Evolutionary conservation across 2,797 vertebrate genomes (phyloP).

Genomic region (Valencia hispanica): DNA sequence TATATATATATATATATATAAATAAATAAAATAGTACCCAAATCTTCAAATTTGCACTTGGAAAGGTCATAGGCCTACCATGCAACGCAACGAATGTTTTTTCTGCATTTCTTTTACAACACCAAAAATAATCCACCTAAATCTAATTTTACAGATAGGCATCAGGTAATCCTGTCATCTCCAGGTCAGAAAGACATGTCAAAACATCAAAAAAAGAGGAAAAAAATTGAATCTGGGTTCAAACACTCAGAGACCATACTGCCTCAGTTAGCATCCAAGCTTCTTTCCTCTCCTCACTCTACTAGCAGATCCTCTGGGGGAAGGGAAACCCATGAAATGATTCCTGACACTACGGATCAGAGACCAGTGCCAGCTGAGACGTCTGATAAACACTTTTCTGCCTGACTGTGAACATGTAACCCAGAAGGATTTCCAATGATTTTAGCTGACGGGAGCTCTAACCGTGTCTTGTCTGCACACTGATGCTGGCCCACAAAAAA

Average conservation of each 20-base stretch:
- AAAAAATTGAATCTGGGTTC: conserved; percentile 3
- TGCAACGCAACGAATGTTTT: conserved; percentile 3
- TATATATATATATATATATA: no score
- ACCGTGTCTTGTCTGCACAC: conserved; percentile 49
- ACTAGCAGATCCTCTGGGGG: conserved; percentile 41
- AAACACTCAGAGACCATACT: neutral
- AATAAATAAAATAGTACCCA: conserved; percentile 1
- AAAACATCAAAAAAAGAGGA: conserved; percentile 16
- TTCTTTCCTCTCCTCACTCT: conserved; percentile 39
- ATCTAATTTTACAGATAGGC: conserved; percentile 7
- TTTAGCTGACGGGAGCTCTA: conserved; percentile 56
- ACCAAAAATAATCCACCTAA: conserved; percentile 30
- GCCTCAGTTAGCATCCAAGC: conserved; percentile 43
- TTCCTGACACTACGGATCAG: conserved; percentile 73
- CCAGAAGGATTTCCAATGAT: conserved; percentile 65
- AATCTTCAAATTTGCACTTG: conserved; percentile 27
- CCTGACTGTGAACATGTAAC: conserved; percentile 62
- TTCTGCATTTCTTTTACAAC: conserved; percentile 24
- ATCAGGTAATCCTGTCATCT: conserved; percentile 21
- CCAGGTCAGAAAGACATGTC: conserved; percentile 26
- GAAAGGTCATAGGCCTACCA: conserved; percentile 1
- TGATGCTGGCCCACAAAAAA: conserved; percentile 28
- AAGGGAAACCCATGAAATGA: conserved; percentile 62
- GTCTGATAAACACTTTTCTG: conserved; percentile 72
- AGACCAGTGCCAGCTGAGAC: conserved; percentile 61